Base-by-base conservation (phyloP, 2,888 invertebrate genomes). In the Ochropacha duplaris region DNA sequence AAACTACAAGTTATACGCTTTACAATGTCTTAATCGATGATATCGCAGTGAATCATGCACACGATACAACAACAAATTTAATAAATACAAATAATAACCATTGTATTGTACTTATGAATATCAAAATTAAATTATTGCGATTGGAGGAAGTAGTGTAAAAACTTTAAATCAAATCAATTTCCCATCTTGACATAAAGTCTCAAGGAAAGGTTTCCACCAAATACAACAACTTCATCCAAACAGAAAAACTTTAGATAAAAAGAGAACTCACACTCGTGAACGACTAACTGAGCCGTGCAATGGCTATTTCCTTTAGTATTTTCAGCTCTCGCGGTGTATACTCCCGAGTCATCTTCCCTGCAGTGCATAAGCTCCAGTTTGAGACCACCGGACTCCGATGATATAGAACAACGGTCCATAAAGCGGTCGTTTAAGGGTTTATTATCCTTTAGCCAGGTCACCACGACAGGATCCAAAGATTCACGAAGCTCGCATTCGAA, bases 371-470 rank as follows among this genome's bases (percentile, higher is more conserved):
- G 94, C 71, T 95, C 94, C 68, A 99, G 91, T 58, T 95, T 95
- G 84, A 96, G 96, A 3, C 94, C 94, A 31, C 93, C 93, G 22
- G 94, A 90, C 14, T 93, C 93, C 55, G 93, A 93, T 8, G 94
- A 94, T 67, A 94, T 94, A 65, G 92, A 93, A 55, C 97, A 95
- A 16, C 97, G 94, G 79, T 97, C 96, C 65, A 96, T 96, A 57
- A 96, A 87, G 55, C 93, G 94, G 83, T 97, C 96, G 49, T 95
- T 95, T 71, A 98, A 81, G 0, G 96, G 96, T 84, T 95, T 96
- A 88, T 98, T 98, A 86, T 98, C 97, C 86, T 97, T 98, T 68
- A 98, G 84, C 98, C 98, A 98, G 14, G 95, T 95, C 64, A 98
- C 95, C 39, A 92, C 90, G 39, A 94, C 93, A 14, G 94, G 94